phyloP scores from a whole-genome alignment of 1,140 invertebrate genomes.

The Gryllus bimaculatus region DNA sequence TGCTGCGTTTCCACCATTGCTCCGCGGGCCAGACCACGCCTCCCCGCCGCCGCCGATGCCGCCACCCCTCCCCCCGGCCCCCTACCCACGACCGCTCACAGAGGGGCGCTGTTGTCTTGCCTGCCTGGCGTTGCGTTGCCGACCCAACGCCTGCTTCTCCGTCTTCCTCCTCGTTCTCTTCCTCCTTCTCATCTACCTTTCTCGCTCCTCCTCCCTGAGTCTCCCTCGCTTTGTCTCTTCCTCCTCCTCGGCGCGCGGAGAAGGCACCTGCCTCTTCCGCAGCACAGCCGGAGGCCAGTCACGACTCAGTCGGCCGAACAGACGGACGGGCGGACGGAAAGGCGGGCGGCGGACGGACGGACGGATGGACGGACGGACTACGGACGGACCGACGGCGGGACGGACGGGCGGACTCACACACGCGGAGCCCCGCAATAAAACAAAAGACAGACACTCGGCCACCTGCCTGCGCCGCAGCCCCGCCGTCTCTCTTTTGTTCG shows the following conservation, averaged over 20 bases:
- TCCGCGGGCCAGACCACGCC: background rate
- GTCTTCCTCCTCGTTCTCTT: too few species aligned
- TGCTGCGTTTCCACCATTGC: slow-evolving; percentile 2
- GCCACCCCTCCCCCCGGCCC: background rate
- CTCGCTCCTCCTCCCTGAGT: background rate
- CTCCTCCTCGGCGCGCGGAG: background rate
- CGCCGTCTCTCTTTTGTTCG: background rate
- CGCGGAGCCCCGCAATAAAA: background rate
- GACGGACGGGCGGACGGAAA: background rate
- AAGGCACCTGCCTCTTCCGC: background rate
- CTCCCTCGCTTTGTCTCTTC: background rate
- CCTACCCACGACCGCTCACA: background rate
- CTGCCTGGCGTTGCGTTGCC: background rate
- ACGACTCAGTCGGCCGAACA: slow-evolving; percentile 2
- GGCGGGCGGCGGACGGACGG: too few species aligned
- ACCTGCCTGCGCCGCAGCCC: background rate
- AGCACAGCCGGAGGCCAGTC: background rate
- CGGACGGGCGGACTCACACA: background rate
- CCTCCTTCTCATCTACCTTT: background rate
- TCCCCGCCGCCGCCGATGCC: background rate
- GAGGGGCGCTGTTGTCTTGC: background rate
- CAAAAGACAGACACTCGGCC: background rate
- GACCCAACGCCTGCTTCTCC: too few species aligned
- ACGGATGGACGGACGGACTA: background rate
- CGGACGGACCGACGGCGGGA: too few species aligned